phyloP scores from a whole-genome alignment of 2,888 invertebrate genomes.

The Epirrhoe alternata region DNA sequence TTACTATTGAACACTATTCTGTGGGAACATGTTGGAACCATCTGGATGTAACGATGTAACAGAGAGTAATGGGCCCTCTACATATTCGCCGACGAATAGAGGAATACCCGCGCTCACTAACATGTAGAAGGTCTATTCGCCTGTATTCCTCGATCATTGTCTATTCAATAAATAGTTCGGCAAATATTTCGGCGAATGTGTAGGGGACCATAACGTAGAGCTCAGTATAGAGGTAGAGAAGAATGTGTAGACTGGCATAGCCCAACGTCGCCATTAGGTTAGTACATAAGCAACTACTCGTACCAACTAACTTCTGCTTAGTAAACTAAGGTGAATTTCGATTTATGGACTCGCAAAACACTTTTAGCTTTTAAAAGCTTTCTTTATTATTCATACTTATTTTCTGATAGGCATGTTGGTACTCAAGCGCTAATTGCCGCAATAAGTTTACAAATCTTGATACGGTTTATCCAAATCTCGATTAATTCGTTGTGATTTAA shows the following conservation, averaged over 20 bases:
- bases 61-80: no score
- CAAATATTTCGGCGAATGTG: no score
- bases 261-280: no score
- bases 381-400: slow-evolving; percentile 2
- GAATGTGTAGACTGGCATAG: no score
- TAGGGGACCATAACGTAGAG: no score
- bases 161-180: no score
- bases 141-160: no score
- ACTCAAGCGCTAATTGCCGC: slow-evolving; percentile 33
- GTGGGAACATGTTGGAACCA: slow-evolving; percentile 6
- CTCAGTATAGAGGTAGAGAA: no score
- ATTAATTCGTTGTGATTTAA: slow-evolving; percentile 45
- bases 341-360: neutral
- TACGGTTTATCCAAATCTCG: slow-evolving; percentile 35
- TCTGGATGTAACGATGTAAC: no score
- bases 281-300: neutral
- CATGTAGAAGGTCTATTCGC: no score
- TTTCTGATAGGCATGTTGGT: slow-evolving; percentile 13
- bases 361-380: neutral
- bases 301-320: neutral
- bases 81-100: no score
- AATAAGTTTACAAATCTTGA: slow-evolving; percentile 41
- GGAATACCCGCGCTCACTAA: no score
- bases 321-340: neutral
- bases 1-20: slow-evolving; percentile 59